Conservation (phyloP, 2,888 invertebrate species). For the Athripsodes cinereus region DNA sequence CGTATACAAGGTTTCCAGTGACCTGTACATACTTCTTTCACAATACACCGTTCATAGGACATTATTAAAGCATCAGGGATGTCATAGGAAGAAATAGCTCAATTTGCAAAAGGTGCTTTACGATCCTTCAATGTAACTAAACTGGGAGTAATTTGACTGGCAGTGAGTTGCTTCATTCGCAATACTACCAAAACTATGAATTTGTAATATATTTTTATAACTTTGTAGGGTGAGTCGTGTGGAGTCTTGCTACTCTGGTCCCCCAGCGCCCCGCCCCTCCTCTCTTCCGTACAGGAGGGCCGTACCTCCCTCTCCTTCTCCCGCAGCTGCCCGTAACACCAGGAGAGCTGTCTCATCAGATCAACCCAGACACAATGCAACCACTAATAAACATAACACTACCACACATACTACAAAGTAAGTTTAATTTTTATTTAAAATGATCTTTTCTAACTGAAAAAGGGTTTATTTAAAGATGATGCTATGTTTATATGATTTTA, state of each 20-base stretch:
- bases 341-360: constrained; percentile 66
- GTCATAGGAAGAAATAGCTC: too few relatives aligned
- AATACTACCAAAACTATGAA: background rate
- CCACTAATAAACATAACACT: constrained; percentile 29
- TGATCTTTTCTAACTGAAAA: background rate
- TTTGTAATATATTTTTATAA: background rate
- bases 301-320: constrained; percentile 43
- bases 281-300: constrained; percentile 63
- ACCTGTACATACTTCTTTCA: too few relatives aligned
- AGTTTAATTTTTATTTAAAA: constrained; percentile 5
- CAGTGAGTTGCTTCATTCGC: too few relatives aligned
- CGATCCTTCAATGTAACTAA: too few relatives aligned
- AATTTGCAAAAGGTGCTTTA: too few relatives aligned
- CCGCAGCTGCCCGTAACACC: constrained; percentile 42
- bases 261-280: constrained; percentile 55
- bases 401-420: constrained; percentile 22
- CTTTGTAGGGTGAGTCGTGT: constrained; percentile 50
- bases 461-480: background rate
- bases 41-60: too few relatives aligned
- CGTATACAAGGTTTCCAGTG: too few relatives aligned
- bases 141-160: too few relatives aligned
- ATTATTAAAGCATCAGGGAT: too few relatives aligned
- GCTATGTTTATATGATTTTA: background rate
- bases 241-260: constrained; percentile 43
- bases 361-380: constrained; percentile 46